phyloP scores from a whole-genome alignment of 1,140 invertebrate species.

The Heliothis subflexa region DNA sequence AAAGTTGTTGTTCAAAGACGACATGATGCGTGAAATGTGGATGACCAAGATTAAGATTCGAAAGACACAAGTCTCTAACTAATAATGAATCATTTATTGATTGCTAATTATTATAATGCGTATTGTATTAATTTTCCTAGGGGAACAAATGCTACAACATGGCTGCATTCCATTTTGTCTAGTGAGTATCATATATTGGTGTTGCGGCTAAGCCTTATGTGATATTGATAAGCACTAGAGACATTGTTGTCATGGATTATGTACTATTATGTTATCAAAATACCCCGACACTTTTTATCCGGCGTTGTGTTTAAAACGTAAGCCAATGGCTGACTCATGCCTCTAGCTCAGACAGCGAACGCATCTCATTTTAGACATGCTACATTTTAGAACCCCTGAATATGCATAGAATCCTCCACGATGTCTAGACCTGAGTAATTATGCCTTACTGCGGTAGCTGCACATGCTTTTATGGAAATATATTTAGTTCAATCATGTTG shows the following conservation, averaged over 20 bases:
- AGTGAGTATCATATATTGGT: conserved; percentile 34
- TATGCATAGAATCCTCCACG: conserved; percentile 1
- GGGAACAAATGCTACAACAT: conserved; percentile 21
- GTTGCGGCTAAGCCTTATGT: conserved; percentile 14
- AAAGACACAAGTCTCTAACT: neutral
- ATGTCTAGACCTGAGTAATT: conserved; percentile 19
- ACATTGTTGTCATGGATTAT: neutral
- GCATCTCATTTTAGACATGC: conserved; percentile 19
- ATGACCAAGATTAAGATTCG: neutral
- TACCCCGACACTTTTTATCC: neutral
- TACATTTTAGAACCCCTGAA: neutral
- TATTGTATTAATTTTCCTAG: conserved; percentile 34
- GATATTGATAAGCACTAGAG: neutral
- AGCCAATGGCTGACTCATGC: conserved; percentile 13
- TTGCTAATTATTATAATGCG: neutral
- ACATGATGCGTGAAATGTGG: neutral
- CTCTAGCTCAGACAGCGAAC: neutral
- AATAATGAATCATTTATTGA: neutral
- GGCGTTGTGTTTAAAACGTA: conserved; percentile 7
- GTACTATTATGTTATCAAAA: conserved; percentile 15
- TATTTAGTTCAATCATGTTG: conserved; percentile 33
- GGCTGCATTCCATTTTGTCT: conserved; percentile 11
- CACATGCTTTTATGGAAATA: conserved; percentile 32
- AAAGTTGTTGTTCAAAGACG: neutral
- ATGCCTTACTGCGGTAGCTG: conserved; percentile 4